Percentiles rank a stretch among this genome's conserved stretches.
Evolutionary conservation across 2,888 invertebrate species (phyloP).

Genomic region (Luperina testacea): DNA sequence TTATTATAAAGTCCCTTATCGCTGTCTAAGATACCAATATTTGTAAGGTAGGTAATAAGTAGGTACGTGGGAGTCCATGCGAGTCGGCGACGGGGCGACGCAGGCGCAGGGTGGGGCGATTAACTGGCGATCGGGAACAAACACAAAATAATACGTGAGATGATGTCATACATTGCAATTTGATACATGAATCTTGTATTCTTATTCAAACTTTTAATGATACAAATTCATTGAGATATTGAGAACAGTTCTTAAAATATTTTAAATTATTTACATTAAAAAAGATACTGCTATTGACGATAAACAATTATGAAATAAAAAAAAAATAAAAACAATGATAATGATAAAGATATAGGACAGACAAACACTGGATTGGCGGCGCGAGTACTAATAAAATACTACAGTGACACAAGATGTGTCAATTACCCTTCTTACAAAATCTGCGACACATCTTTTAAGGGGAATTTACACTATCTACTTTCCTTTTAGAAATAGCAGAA

Average conservation of each 20-base stretch:
- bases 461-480: not conserved
- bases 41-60: slow-evolving; percentile 60
- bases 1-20: slow-evolving; percentile 33
- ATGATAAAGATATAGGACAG: slow-evolving; percentile 27
- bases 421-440: not conserved
- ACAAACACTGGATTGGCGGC: slow-evolving; percentile 47
- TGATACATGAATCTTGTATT: slow-evolving; percentile 29
- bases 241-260: slow-evolving; percentile 5
- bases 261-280: not conserved
- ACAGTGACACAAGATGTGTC: not conserved
- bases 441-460: not conserved
- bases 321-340: slow-evolving; percentile 44
- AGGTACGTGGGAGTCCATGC: slow-evolving; percentile 65
- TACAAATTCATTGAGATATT: not conserved
- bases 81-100: slow-evolving; percentile 58
- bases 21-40: slow-evolving; percentile 37
- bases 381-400: slow-evolving; percentile 29
- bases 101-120: slow-evolving; percentile 61
- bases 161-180: slow-evolving; percentile 43
- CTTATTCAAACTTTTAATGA: slow-evolving; percentile 3
- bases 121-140: slow-evolving; percentile 70
- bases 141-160: slow-evolving; percentile 64
- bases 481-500: not conserved
- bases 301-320: slow-evolving; percentile 32
- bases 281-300: not conserved